These are phyloP conservation scores for Gallinago jamesoni DNA, from an alignment of 2,113 vertebrate genomes.

Conservation along the genomic window DNA sequence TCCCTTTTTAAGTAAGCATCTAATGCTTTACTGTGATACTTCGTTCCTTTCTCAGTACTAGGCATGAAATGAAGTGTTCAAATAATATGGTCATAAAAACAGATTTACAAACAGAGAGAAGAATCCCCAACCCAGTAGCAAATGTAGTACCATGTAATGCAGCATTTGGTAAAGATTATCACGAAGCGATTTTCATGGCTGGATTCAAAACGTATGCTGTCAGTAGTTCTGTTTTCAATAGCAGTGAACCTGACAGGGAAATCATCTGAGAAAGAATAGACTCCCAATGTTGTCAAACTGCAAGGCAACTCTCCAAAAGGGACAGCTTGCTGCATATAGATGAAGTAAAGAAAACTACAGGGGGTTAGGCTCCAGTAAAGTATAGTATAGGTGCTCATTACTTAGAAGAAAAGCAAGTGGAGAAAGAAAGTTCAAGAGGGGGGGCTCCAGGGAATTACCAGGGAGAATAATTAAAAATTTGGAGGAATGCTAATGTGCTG, in stretches of 20 bases:
- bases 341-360: background rate
- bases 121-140: constrained; percentile 14
- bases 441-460: background rate
- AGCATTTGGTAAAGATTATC: constrained; percentile 45
- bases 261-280: constrained; percentile 1
- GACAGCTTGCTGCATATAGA: background rate
- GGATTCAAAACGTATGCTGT: background rate
- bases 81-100: constrained; percentile 25
- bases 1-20: constrained; percentile 14
- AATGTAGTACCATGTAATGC: constrained; percentile 13
- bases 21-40: background rate
- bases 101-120: constrained; percentile 41
- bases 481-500: background rate
- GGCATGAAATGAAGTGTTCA: constrained; percentile 46
- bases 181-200: background rate
- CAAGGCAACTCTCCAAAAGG: background rate
- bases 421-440: background rate
- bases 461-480: constrained; percentile 32
- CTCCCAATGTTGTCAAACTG: background rate
- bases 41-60: constrained; percentile 3
- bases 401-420: background rate
- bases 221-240: constrained; percentile 2
- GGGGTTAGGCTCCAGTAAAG: background rate
- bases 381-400: background rate
- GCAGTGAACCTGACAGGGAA: constrained; percentile 19